phyloP scores from a whole-genome alignment of 2,888 invertebrate genomes.

The Salpingus planirostris region DNA sequence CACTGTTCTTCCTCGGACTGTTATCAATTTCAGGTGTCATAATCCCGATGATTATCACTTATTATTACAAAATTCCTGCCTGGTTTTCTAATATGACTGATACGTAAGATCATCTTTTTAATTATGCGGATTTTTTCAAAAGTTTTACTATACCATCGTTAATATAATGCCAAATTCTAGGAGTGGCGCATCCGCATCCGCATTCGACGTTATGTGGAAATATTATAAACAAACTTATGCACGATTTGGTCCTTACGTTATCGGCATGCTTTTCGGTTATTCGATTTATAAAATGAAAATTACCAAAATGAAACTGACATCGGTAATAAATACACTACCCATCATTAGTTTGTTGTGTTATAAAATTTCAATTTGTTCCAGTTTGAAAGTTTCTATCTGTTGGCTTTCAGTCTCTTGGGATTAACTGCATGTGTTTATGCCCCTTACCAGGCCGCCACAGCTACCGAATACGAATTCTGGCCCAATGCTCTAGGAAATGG shows the following conservation, averaged over 20 bases:
- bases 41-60: constrained; percentile 2
- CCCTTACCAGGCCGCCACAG: too few species aligned
- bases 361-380: too few species aligned
- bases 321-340: too few species aligned
- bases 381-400: too few species aligned
- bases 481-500: neutral
- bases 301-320: too few species aligned
- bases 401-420: too few species aligned
- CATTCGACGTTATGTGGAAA: neutral
- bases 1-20: neutral
- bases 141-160: neutral
- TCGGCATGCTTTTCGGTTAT: constrained; percentile 7
- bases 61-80: constrained; percentile 1
- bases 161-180: too few species aligned
- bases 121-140: too few species aligned
- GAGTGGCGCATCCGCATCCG: neutral
- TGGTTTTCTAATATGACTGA: too few species aligned
- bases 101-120: neutral
- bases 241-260: constrained; percentile 2
- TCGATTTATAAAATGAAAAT: constrained; percentile 1
- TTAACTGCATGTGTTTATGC: constrained; percentile 3
- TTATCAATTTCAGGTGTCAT: constrained; percentile 3
- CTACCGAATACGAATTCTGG: too few species aligned
- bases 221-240: constrained; percentile 3
- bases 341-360: too few species aligned